A percentile compares a stretch with the other conserved stretches of the same genome.
These are phyloP conservation scores for Eubucco bourcierii DNA, from an alignment of 2,113 vertebrate genomes.

Conservation along the genomic window DNA sequence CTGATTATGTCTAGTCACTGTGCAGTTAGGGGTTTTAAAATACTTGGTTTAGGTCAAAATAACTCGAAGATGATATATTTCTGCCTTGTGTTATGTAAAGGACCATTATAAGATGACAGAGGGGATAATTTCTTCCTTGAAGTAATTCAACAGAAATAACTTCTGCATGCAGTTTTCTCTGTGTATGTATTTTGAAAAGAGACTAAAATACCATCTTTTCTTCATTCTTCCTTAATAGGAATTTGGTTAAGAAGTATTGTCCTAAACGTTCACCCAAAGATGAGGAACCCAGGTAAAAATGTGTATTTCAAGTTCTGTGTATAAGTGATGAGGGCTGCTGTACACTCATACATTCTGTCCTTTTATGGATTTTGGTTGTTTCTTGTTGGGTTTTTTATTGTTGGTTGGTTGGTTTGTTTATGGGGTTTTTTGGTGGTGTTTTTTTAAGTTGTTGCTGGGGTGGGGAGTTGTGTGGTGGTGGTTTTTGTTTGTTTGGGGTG, in stretches of 20 bases:
- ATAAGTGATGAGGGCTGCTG: background rate
- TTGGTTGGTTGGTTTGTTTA: background rate
- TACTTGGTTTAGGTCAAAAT: background rate
- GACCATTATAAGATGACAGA: background rate
- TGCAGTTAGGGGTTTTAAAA: background rate
- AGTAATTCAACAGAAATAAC: background rate
- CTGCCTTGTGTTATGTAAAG: background rate
- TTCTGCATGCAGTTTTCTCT: background rate
- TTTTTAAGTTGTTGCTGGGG: background rate
- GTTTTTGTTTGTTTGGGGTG: too few relatives aligned
- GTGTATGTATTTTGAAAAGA: background rate
- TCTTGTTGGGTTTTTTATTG: too few relatives aligned
- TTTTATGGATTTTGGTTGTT: background rate
- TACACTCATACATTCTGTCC: background rate
- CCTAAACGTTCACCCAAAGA: constrained; percentile 95
- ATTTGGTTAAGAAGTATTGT: constrained; percentile 96
- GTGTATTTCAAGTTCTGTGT: background rate
- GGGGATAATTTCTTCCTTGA: background rate
- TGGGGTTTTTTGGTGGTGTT: background rate
- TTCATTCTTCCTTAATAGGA: constrained; percentile 75
- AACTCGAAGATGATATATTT: background rate
- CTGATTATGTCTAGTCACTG: background rate
- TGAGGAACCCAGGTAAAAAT: constrained; percentile 92
- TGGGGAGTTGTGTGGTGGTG: too few relatives aligned
- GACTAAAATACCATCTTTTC: background rate